A percentile compares a stretch with the other conserved stretches of the same genome.
Conservation (phyloP, 2,113 vertebrate genomes). For the Leuciscus idus region DNA sequence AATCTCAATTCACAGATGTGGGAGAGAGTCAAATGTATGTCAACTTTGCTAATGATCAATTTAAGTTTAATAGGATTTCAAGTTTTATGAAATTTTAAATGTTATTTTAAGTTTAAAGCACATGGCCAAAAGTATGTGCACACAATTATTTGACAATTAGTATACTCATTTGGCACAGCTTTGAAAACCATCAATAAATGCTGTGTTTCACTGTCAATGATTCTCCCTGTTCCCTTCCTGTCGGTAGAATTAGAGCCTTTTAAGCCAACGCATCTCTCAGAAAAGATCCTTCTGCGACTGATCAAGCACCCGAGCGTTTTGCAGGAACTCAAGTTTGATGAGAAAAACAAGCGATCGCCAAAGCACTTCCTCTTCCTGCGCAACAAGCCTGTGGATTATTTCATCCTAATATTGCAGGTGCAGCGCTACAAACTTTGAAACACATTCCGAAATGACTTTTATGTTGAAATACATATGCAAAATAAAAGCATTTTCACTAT, state of each 20-base stretch:
- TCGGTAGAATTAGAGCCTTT: constrained; percentile 91
- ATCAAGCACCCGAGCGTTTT: constrained; percentile 92
- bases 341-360: constrained; percentile 85
- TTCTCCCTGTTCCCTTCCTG: constrained; percentile 10
- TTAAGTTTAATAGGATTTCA: not conserved
- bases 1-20: not conserved
- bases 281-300: constrained; percentile 93
- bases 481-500: not conserved
- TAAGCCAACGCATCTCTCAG: constrained; percentile 87
- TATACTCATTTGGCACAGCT: not conserved
- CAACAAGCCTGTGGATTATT: constrained; percentile 92
- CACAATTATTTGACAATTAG: not conserved
- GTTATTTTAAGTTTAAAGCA: not conserved
- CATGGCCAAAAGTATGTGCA: not conserved
- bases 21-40: not conserved
- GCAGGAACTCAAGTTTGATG: constrained; percentile 91
- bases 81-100: not conserved
- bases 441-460: not conserved
- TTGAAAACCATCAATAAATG: not conserved
- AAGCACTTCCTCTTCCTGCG: constrained; percentile 95
- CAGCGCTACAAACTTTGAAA: not conserved
- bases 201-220: not conserved
- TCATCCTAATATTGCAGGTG: constrained; percentile 93
- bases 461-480: not conserved
- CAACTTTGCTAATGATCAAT: not conserved